Percentiles rank a stretch among this genome's conserved stretches.
These are phyloP conservation scores for Hemibagrus guttatus DNA, from an alignment of 2,797 vertebrate species.

Conservation along the genomic window DNA sequence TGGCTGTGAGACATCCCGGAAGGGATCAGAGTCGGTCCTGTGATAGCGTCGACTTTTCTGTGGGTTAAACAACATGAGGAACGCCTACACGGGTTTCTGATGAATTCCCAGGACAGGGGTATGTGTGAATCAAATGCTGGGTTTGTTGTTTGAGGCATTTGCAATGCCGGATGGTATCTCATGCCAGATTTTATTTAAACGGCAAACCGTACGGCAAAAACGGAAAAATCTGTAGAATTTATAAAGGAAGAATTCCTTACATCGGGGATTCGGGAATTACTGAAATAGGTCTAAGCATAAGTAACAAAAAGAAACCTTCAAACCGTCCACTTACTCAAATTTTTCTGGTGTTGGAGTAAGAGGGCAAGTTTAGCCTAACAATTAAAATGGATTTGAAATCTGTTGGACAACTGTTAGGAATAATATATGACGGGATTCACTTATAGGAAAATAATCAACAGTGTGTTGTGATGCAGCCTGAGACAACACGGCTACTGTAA, in stretches of 20 bases:
- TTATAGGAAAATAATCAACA: background rate
- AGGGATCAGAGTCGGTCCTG: conserved; percentile 3
- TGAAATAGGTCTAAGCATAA: background rate
- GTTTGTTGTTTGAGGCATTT: background rate
- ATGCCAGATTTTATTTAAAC: background rate
- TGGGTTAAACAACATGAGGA: background rate
- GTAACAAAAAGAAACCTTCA: background rate
- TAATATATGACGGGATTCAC: background rate
- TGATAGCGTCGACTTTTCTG: background rate
- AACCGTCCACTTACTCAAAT: background rate
- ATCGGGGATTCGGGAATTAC: too few species aligned
- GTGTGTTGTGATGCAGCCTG: background rate
- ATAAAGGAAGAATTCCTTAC: too few species aligned
- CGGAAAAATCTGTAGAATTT: background rate
- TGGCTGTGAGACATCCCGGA: conserved; percentile 14
- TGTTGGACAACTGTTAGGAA: background rate
- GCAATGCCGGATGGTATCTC: background rate
- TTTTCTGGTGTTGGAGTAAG: background rate
- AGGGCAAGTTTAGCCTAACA: background rate
- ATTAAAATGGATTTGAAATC: background rate
- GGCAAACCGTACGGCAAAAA: background rate
- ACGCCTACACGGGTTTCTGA: background rate
- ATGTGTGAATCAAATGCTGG: background rate
- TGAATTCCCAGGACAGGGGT: background rate
- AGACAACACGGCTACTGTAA: background rate